Percentiles rank a stretch among this genome's conserved stretches.
Evolutionary conservation across 2,113 vertebrate species (phyloP).

Genomic region (Petrocephalus microphthalmus): DNA sequence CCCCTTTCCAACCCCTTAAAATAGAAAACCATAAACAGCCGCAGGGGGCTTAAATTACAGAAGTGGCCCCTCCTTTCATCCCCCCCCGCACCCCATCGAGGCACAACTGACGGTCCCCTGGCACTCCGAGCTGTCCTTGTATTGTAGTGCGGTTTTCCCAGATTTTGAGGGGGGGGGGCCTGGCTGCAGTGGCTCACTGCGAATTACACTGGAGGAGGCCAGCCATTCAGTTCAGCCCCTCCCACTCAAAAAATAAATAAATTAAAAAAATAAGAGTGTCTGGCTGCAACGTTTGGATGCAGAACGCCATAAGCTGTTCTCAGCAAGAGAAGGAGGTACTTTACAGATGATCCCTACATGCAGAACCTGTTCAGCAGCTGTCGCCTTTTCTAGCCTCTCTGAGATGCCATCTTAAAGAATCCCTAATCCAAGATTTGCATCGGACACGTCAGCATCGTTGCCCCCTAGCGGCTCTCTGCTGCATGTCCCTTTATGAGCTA

Average conservation of each 20-base stretch:
- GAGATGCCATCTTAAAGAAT: not conserved
- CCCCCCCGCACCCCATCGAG: not conserved
- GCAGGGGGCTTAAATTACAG: not conserved
- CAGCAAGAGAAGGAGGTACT: not conserved
- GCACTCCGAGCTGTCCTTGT: not conserved
- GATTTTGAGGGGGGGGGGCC: not conserved
- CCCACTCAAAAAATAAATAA: not conserved
- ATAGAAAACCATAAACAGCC: not conserved
- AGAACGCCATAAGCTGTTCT: not conserved
- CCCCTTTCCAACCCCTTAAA: not conserved
- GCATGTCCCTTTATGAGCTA: not conserved
- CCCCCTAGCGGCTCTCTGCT: not conserved
- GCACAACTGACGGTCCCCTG: not conserved
- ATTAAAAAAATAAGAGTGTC: not conserved
- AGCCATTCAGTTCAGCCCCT: not conserved
- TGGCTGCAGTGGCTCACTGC: not conserved
- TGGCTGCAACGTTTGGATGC: not conserved
- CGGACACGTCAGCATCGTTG: not conserved
- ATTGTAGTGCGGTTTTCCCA: not conserved
- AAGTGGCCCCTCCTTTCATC: not conserved
- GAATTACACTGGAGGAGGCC: not conserved
- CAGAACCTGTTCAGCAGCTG: not conserved
- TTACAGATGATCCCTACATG: not conserved
- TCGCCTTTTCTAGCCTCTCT: not conserved
- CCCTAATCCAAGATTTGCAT: not conserved